Percentiles rank a stretch among this genome's conserved stretches.
Conservation (phyloP, 2,113 vertebrate species). For the Puma concolor region DNA sequence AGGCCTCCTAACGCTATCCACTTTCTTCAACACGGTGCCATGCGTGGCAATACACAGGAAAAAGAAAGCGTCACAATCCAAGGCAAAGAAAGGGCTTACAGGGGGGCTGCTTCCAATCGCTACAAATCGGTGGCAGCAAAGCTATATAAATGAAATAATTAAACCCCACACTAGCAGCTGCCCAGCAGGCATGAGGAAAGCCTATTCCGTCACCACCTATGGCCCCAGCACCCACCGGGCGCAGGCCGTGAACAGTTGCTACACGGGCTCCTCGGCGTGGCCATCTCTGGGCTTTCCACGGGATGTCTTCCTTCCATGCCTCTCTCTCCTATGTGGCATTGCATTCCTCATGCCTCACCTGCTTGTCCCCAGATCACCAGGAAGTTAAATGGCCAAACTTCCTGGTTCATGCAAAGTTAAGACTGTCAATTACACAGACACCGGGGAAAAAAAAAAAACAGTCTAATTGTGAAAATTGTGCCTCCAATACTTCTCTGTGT, state of each 20-base stretch:
- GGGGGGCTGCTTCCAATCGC: not conserved
- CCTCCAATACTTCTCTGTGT: not conserved
- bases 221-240: not conserved
- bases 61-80: not conserved
- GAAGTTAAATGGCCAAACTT: conserved; percentile 60
- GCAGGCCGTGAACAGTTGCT: rapidly evolving
- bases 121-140: not conserved
- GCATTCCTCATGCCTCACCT: conserved; percentile 10
- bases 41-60: not conserved
- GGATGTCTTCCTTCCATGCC: not conserved
- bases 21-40: rapidly evolving
- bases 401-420: conserved; percentile 75
- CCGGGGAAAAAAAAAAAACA: not conserved
- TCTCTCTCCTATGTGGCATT: not conserved
- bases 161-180: not conserved
- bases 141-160: not conserved
- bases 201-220: not conserved
- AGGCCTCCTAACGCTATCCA: rapidly evolving
- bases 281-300: rapidly evolving
- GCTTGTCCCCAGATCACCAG: conserved; percentile 57
- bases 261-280: rapidly evolving
- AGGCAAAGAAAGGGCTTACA: not conserved
- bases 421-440: conserved; percentile 34
- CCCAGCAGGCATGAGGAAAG: not conserved
- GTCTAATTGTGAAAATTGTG: not conserved